Evolutionary conservation across 2,888 invertebrate species (phyloP).

Genomic region (Calliopum simillimum): DNA sequence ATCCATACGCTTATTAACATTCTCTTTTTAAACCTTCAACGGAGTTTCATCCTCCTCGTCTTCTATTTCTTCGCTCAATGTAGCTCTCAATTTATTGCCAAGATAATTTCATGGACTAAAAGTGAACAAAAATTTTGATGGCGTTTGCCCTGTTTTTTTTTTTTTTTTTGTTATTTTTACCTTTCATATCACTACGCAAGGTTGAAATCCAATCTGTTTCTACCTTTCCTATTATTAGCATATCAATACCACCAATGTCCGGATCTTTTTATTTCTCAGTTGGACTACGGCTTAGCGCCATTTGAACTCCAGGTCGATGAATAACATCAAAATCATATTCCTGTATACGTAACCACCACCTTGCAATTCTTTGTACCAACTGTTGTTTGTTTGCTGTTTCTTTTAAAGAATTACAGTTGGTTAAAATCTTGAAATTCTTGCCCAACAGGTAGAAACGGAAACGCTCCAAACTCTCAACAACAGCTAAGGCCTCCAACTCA

Average conservation of each 20-base stretch:
- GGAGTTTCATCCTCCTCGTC: too few species aligned
- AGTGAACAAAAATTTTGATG: constrained; percentile 36
- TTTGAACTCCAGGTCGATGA: too few species aligned
- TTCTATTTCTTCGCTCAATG: too few species aligned
- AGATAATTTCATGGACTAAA: constrained; percentile 36
- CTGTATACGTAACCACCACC: too few species aligned
- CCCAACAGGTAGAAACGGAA: constrained; percentile 41
- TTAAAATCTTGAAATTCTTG: constrained; percentile 33
- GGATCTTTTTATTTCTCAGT: too few species aligned
- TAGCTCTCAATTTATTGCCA: constrained; percentile 36
- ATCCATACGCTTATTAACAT: too few species aligned
- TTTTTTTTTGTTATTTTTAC: not conserved
- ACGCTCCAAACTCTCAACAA: constrained; percentile 35
- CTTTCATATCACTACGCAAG: constrained; percentile 4
- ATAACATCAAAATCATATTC: too few species aligned
- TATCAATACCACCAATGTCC: too few species aligned
- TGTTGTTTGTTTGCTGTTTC: constrained; percentile 22
- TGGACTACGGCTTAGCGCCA: too few species aligned
- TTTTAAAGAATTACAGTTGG: constrained; percentile 37
- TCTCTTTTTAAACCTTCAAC: too few species aligned
- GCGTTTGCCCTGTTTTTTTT: constrained; percentile 30
- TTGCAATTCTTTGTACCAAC: constrained; percentile 29
- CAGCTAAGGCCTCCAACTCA: constrained; percentile 27
- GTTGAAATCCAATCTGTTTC: constrained; percentile 37
- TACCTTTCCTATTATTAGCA: constrained; percentile 21